Evolutionary conservation across 2,888 invertebrate genomes (phyloP).

Genomic region (Spicauda simplicius): DNA sequence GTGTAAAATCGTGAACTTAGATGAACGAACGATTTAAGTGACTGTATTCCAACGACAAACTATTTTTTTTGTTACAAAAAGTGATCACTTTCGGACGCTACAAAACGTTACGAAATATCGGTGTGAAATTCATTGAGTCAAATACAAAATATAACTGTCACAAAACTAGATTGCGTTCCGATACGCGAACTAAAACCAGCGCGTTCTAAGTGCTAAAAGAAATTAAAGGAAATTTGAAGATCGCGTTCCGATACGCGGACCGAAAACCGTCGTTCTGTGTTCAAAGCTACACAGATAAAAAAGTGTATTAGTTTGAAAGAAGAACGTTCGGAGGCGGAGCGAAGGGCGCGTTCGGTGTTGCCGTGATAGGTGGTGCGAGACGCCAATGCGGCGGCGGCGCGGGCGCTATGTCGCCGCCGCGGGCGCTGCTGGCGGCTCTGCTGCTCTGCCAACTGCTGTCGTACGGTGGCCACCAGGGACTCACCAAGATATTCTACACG

Average conservation of each 20-base stretch:
- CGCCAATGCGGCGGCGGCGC: conserved; percentile 80
- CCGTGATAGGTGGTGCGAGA: conserved; percentile 71
- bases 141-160: conserved; percentile 5
- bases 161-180: conserved; percentile 6
- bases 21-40: conserved; percentile 9
- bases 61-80: conserved; percentile 1
- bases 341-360: conserved; percentile 38
- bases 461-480: conserved; percentile 83
- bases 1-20: conserved; percentile 14
- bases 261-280: not conserved
- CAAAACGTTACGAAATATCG: conserved; percentile 5
- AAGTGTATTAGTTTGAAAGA: not conserved
- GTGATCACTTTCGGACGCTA: not conserved
- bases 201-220: not conserved
- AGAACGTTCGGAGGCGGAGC: conserved; percentile 15
- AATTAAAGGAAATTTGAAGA: not conserved
- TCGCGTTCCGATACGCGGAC: conserved; percentile 18
- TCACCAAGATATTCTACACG: conserved; percentile 83
- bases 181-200: conserved; percentile 15
- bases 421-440: conserved; percentile 79
- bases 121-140: not conserved
- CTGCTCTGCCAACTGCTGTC: conserved; percentile 79
- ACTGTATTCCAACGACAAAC: conserved; percentile 9
- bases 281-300: conserved; percentile 6
- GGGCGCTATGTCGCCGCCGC: conserved; percentile 80